Evolutionary conservation across 2,113 vertebrate genomes (phyloP), one percentile per base, ranked within the genome.

Genomic region (Neotoma lepida): DNA sequence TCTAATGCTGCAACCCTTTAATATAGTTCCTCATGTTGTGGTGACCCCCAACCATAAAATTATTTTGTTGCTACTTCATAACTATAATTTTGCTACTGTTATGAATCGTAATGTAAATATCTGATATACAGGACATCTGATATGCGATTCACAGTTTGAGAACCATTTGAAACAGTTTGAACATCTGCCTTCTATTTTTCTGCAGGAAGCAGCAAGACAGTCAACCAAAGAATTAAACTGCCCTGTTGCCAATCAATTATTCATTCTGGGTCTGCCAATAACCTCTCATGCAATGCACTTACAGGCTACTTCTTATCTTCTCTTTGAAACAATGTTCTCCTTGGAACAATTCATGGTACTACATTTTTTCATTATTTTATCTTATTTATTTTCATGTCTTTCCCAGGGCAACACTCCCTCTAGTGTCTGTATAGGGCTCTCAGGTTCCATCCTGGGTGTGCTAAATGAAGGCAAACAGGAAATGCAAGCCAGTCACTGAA

Each of bases 391-490:
- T 96, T 86, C 54, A 39, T 80, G 94, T 88, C 88, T 97, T 96
- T 97, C 86, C 93, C 94, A 98, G 96, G 98, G 95, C 96, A 98
- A 97, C 97, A 86, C 98, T 98, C 98, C 98, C 98, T 98, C 98
- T 98, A 98, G 98, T 95, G 98, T 98, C 97, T 97, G 56, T 12
- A 44, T 33, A 77, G n/a, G 64, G 89, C 93, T 88, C 89, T 95
- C 61, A 94, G 61, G 91, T 93, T 89, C 90, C 13, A 96, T 90
- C 58, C n/a, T 35, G 51, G 95, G 73, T 95, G 44, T 4, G 4
- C 0, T 86, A 86, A 44, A 41, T 74, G 4, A 76, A 86, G 54
- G 84, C 61, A 44, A 41, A 94, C 86, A 89, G 0, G 51, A 73
- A 94, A 66, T 49, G 1, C 20, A 28, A 13, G 90, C 77, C 91